Evolutionary conservation across 1,140 invertebrate species (phyloP).

Genomic region (Cardiocondyla obscurior): DNA sequence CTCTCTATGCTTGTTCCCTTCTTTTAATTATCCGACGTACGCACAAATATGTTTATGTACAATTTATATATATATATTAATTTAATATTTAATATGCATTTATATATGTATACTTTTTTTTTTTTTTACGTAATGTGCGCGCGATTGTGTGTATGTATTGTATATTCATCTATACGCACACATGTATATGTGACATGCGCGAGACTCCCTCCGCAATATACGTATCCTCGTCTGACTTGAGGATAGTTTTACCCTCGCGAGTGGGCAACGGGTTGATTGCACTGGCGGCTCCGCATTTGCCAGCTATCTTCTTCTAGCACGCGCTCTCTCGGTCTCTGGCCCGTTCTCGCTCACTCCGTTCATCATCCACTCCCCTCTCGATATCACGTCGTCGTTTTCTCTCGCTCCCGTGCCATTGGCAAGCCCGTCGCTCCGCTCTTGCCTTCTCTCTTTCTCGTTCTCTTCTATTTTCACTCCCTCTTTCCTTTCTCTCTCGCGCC

Average conservation of each 20-base stretch:
- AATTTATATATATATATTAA: background rate
- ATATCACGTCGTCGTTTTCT: conserved; percentile 43
- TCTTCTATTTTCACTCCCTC: conserved; percentile 43
- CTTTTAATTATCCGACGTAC: conserved; percentile 22
- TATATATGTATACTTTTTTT: background rate
- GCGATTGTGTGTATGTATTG: conserved; percentile 19
- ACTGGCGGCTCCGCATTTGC: conserved; percentile 78
- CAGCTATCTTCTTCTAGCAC: conserved; percentile 65
- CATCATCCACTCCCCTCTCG: conserved; percentile 39
- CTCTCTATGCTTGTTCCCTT: conserved; percentile 24
- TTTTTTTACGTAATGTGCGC: no score
- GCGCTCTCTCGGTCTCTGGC: conserved; percentile 35
- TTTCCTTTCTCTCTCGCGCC: conserved; percentile 57
- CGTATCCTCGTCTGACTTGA: conserved; percentile 76
- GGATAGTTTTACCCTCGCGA: conserved; percentile 81
- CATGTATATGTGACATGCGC: conserved; percentile 22
- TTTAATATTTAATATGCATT: background rate
- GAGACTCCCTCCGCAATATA: conserved; percentile 66
- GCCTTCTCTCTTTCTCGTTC: conserved; percentile 55
- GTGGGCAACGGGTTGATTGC: conserved; percentile 82
- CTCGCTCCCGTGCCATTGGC: conserved; percentile 49
- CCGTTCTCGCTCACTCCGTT: conserved; percentile 52
- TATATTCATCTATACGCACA: background rate
- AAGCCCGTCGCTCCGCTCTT: conserved; percentile 51
- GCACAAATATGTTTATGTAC: background rate